These are phyloP conservation scores for Uria lomvia DNA, from an alignment of 2,113 vertebrate species.

Conservation along the genomic window DNA sequence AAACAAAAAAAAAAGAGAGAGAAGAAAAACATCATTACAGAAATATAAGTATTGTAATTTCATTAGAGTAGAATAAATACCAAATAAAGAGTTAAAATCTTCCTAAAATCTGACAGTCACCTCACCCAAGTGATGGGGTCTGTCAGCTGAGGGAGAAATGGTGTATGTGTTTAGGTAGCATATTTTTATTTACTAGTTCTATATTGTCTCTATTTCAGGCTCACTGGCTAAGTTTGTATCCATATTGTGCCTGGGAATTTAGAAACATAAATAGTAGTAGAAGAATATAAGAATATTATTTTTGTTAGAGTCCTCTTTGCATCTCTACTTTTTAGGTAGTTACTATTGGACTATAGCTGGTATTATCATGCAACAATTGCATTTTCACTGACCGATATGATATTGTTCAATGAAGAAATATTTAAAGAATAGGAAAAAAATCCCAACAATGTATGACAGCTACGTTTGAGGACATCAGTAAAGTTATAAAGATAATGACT, in stretches of 20 bases:
- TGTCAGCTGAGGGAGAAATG: background rate
- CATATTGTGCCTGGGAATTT: background rate
- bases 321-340: background rate
- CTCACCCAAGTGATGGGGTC: background rate
- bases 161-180: background rate
- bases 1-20: constrained; percentile 18
- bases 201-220: background rate
- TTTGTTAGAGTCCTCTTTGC: background rate
- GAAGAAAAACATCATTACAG: background rate
- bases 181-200: background rate
- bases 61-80: background rate
- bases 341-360: background rate
- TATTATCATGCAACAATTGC: background rate
- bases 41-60: background rate
- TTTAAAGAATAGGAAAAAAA: background rate
- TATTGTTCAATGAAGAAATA: background rate
- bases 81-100: background rate
- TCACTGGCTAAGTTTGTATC: background rate
- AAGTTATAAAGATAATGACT: background rate
- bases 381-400: background rate
- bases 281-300: background rate
- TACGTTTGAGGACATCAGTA: background rate
- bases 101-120: background rate
- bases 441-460: background rate
- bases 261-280: background rate